Evolutionary conservation across 1,140 invertebrate species (phyloP).

Genomic region (Trypoxylus dichotomus): DNA sequence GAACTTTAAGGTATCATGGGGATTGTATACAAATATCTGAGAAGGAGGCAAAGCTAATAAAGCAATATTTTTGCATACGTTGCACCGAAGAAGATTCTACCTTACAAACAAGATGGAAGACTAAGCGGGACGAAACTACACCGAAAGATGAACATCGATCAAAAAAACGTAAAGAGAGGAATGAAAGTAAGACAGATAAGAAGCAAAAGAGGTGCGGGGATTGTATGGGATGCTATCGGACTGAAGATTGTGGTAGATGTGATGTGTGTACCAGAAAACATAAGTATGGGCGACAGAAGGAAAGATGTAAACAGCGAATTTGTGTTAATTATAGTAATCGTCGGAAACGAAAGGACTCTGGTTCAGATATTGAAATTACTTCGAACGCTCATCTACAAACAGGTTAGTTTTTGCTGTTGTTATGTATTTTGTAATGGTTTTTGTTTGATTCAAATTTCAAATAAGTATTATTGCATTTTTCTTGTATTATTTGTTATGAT

Average conservation of each 20-base stretch:
- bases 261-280: constrained; percentile 78
- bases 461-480: too few relatives aligned
- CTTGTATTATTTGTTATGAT: too few relatives aligned
- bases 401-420: constrained; percentile 78
- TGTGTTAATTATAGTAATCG: constrained; percentile 55
- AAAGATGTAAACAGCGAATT: constrained; percentile 66
- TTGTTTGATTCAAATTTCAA: too few relatives aligned
- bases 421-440: not conserved
- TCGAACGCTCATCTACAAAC: constrained; percentile 44
- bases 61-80: constrained; percentile 89
- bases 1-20: constrained; percentile 75
- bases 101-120: constrained; percentile 78
- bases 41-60: constrained; percentile 89
- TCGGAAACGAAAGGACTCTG: constrained; percentile 49
- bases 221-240: constrained; percentile 78
- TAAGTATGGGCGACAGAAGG: constrained; percentile 76
- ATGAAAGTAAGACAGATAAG: constrained; percentile 49
- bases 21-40: constrained; percentile 96
- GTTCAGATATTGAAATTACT: constrained; percentile 45
- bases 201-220: constrained; percentile 72
- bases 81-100: constrained; percentile 81
- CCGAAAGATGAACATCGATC: constrained; percentile 56
- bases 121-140: constrained; percentile 58
- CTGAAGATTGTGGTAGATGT: constrained; percentile 84
- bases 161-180: constrained; percentile 55